Conservation (phyloP, 2,113 vertebrate genomes). For the Mus musculus region DNA sequence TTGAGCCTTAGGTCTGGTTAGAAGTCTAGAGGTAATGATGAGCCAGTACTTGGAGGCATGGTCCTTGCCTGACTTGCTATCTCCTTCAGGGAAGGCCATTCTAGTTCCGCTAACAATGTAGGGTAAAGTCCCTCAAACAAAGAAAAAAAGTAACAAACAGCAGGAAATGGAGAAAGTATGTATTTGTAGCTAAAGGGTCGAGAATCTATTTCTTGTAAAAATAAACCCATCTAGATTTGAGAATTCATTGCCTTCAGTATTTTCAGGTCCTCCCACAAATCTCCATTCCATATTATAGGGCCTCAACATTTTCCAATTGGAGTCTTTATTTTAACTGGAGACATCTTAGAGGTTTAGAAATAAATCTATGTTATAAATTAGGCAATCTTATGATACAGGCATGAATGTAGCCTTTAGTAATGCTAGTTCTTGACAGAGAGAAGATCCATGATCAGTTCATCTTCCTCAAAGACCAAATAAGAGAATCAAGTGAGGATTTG, state of each 20-base stretch:
- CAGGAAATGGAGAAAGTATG: neutral
- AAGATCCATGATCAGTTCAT: neutral
- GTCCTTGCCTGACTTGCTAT: neutral
- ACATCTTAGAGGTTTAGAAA: neutral
- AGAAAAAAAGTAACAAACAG: neutral
- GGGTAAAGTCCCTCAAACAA: neutral
- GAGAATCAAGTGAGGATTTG: neutral
- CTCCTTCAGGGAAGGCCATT: too few species aligned
- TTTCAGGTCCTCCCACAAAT: neutral
- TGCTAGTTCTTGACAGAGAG: too few species aligned
- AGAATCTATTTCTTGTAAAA: neutral
- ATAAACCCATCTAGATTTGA: neutral
- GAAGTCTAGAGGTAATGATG: neutral
- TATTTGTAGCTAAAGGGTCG: neutral
- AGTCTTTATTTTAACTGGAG: neutral
- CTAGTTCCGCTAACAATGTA: neutral
- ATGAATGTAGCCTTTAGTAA: neutral
- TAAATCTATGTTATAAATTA: neutral
- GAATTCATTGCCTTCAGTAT: neutral
- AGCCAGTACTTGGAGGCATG: neutral
- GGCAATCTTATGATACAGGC: neutral
- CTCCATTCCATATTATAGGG: neutral
- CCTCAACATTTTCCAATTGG: neutral
- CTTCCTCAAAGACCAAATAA: neutral
- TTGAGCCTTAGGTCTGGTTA: neutral